A percentile compares a stretch with the other conserved stretches of the same genome.
These are phyloP conservation scores for Cygnus buccinator DNA, from an alignment of 2,113 vertebrate genomes.

Conservation along the genomic window DNA sequence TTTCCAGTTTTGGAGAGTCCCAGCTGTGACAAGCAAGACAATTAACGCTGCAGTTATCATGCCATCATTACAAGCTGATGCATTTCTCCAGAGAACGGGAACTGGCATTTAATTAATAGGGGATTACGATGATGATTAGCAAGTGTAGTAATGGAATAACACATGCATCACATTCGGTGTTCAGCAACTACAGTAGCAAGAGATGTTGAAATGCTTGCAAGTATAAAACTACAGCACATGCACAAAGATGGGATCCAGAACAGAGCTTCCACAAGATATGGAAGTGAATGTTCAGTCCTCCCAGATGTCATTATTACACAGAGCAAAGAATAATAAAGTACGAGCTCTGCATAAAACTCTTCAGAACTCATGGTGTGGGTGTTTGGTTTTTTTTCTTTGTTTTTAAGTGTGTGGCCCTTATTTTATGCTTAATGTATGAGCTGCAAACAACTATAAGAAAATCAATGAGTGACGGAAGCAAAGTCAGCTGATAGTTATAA, in stretches of 20 bases:
- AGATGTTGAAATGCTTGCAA: background rate
- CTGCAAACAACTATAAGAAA: background rate
- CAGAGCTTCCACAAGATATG: background rate
- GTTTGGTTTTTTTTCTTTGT: background rate
- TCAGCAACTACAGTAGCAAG: background rate
- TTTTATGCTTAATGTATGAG: background rate
- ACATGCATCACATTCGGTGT: background rate
- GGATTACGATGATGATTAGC: background rate
- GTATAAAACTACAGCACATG: fast-evolving
- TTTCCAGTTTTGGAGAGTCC: background rate
- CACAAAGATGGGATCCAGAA: background rate
- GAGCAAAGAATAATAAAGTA: background rate
- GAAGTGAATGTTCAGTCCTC: background rate
- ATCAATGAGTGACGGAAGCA: background rate
- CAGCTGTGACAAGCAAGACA: background rate
- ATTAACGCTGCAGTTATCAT: background rate
- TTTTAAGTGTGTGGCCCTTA: background rate
- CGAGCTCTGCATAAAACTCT: background rate
- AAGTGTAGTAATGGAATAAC: background rate
- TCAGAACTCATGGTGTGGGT: background rate
- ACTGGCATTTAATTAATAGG: background rate
- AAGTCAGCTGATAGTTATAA: background rate
- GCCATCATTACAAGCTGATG: background rate
- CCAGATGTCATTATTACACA: background rate
- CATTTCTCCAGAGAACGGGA: background rate